A percentile compares a stretch with the other conserved stretches of the same genome.
Evolutionary conservation across 2,888 invertebrate genomes (phyloP).

Genomic region (Drosophila quasianomalipes): DNA sequence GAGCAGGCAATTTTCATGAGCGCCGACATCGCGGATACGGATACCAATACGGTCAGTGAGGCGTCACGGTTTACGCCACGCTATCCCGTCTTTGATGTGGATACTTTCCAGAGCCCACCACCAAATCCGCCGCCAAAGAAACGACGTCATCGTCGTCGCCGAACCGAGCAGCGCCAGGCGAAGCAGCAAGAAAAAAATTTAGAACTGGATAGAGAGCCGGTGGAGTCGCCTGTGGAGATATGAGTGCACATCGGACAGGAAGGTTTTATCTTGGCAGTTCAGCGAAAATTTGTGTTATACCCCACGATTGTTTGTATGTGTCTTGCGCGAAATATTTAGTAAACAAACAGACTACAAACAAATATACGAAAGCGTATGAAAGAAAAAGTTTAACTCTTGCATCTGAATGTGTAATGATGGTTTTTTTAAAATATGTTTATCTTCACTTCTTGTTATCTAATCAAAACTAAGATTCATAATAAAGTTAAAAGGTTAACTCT

Average conservation of each 20-base stretch:
- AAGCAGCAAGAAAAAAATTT: constrained; percentile 22
- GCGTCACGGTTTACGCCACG: constrained; percentile 81
- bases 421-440: not conserved
- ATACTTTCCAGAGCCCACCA: constrained; percentile 72
- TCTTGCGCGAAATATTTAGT: constrained; percentile 24
- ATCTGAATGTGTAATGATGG: not conserved
- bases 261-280: constrained; percentile 62
- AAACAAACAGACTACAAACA: constrained; percentile 43
- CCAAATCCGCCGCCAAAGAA: constrained; percentile 78
- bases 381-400: constrained; percentile 13
- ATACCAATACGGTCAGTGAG: constrained; percentile 77
- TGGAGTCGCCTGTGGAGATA: constrained; percentile 75
- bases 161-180: constrained; percentile 40
- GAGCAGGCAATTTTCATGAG: constrained; percentile 85
- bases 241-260: constrained; percentile 42
- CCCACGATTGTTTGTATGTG: constrained; percentile 20
- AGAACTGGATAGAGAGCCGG: constrained; percentile 45
- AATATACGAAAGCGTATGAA: constrained; percentile 16
- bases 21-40: constrained; percentile 81
- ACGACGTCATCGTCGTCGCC: constrained; percentile 61
- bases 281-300: constrained; percentile 21
- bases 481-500: not conserved
- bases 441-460: not conserved
- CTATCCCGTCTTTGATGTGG: constrained; percentile 84
- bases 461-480: not conserved